Evolutionary conservation across 2,113 vertebrate species (phyloP).

Genomic region (Cynopterus brachyotis): DNA sequence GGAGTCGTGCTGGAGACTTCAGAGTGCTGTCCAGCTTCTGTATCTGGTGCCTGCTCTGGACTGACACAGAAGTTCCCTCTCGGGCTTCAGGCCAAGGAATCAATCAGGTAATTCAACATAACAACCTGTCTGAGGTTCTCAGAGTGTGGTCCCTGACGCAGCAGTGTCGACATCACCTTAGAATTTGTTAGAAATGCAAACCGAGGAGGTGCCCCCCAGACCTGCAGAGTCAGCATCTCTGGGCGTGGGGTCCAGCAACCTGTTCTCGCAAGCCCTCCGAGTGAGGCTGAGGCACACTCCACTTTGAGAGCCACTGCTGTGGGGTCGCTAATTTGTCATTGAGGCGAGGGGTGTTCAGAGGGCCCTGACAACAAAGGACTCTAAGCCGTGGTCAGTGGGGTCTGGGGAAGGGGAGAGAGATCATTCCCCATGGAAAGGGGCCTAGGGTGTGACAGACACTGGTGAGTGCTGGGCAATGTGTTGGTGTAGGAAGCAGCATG

Average conservation of each 20-base stretch:
- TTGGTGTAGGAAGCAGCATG: background rate
- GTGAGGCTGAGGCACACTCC: background rate
- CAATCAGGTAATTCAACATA: background rate
- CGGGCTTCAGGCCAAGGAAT: background rate
- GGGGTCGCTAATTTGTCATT: background rate
- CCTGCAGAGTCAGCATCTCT: background rate
- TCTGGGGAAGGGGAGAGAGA: background rate
- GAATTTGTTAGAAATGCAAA: background rate
- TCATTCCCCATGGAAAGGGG: background rate
- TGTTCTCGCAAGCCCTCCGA: too few species aligned
- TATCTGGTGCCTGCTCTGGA: background rate
- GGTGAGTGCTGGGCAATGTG: background rate
- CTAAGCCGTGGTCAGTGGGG: background rate
- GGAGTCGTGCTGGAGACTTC: fast-evolving
- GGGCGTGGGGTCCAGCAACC: background rate
- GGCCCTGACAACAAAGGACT: background rate
- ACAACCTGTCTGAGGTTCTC: background rate
- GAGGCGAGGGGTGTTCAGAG: background rate
- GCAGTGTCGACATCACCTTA: background rate
- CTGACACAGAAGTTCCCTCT: background rate
- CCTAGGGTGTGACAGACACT: fast-evolving
- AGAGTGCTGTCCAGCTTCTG: fast-evolving
- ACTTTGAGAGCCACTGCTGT: background rate
- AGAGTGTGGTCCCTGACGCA: background rate
- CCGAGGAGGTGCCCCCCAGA: background rate